A percentile compares a stretch with the other conserved stretches of the same genome.
phyloP scores from a whole-genome alignment of 2,888 invertebrate genomes.

The Arctia plantaginis region DNA sequence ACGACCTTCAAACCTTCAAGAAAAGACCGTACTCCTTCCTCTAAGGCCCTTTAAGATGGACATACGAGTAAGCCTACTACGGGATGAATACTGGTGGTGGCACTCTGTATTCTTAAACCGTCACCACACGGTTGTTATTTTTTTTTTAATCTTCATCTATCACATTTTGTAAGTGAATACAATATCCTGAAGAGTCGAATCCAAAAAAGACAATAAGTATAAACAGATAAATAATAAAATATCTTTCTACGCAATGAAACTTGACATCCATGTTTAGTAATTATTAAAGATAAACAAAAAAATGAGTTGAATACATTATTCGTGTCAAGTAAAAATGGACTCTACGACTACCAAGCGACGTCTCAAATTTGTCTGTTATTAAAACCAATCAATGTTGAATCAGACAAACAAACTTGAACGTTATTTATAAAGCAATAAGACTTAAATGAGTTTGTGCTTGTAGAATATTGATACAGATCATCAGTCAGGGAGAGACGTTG shows the following conservation, averaged over 20 bases:
- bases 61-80: too few relatives aligned
- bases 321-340: constrained; percentile 1
- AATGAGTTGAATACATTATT: constrained; percentile 11
- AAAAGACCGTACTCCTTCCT: too few relatives aligned
- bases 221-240: not conserved
- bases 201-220: not conserved
- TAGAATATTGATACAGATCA: constrained; percentile 41
- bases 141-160: too few relatives aligned
- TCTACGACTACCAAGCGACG: constrained; percentile 15
- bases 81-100: too few relatives aligned
- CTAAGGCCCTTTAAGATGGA: too few relatives aligned
- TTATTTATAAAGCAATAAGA: not conserved
- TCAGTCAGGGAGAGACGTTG: constrained; percentile 57
- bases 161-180: too few relatives aligned
- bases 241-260: constrained; percentile 23
- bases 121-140: too few relatives aligned
- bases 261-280: constrained; percentile 24
- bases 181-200: too few relatives aligned
- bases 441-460: constrained; percentile 4
- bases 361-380: constrained; percentile 21
- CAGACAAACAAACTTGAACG: constrained; percentile 3
- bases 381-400: not conserved
- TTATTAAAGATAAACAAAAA: constrained; percentile 26
- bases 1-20: too few relatives aligned
- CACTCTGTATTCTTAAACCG: too few relatives aligned